A percentile compares a stretch with the other conserved stretches of the same genome.
Evolutionary conservation across 2,113 vertebrate genomes (phyloP).

Genomic region (Petromus typicus): DNA sequence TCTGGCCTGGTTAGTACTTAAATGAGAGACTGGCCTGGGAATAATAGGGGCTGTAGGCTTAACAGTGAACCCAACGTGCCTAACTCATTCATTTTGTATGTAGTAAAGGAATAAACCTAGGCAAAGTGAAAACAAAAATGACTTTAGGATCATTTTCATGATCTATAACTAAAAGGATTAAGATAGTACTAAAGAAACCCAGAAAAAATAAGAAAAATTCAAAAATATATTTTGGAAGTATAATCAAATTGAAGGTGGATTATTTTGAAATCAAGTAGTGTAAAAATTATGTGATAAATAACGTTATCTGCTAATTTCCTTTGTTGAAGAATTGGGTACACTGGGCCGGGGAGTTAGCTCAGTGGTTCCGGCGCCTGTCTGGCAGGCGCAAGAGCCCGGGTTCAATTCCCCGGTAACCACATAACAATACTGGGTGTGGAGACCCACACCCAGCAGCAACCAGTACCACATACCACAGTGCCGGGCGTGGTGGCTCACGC

Average conservation of each 20-base stretch:
- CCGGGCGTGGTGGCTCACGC: too few species aligned
- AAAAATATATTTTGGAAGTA: background rate
- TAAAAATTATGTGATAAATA: background rate
- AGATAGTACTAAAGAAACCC: background rate
- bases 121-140: background rate
- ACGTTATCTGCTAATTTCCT: background rate
- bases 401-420: too few species aligned
- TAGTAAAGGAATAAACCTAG: background rate
- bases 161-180: background rate
- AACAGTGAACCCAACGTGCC: too few species aligned
- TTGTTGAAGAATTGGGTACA: background rate
- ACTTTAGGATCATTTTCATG: background rate
- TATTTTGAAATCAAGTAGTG: background rate
- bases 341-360: too few species aligned
- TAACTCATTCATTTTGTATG: background rate
- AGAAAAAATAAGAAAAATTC: background rate
- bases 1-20: too few species aligned
- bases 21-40: too few species aligned
- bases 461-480: too few species aligned
- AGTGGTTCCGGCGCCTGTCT: too few species aligned
- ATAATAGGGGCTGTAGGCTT: too few species aligned
- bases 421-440: too few species aligned
- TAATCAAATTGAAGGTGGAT: background rate
- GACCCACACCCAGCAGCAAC: too few species aligned
- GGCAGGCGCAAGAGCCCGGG: too few species aligned